Evolutionary conservation across 2,113 vertebrate genomes (phyloP).

Genomic region (Echinops telfairi): DNA sequence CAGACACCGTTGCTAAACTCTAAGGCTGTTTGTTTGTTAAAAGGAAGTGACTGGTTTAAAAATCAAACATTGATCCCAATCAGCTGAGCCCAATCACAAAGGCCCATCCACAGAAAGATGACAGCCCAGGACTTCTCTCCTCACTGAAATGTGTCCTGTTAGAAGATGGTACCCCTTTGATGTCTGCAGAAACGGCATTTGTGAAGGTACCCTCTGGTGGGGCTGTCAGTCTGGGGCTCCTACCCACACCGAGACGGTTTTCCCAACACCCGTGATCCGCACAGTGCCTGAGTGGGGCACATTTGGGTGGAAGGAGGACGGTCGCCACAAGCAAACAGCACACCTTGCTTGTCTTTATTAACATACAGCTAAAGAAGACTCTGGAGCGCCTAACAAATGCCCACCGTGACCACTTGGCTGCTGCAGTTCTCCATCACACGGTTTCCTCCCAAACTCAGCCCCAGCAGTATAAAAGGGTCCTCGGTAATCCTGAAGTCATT

Average conservation of each 20-base stretch:
- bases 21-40: neutral
- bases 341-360: neutral
- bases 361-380: neutral
- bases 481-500: slow-evolving; percentile 40
- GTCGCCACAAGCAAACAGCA: neutral
- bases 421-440: neutral
- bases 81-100: neutral
- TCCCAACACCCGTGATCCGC: neutral
- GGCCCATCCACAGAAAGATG: neutral
- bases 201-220: neutral
- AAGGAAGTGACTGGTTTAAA: slow-evolving; percentile 10
- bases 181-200: neutral
- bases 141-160: neutral
- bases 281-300: neutral
- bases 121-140: neutral
- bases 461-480: neutral
- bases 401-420: neutral
- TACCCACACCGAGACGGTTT: neutral
- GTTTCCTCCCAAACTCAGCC: neutral
- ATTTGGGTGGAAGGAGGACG: neutral
- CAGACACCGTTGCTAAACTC: neutral
- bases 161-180: neutral
- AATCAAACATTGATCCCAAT: neutral
- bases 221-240: neutral
- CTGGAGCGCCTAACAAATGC: neutral